Evolutionary conservation across 2,888 invertebrate genomes (phyloP), one percentile per base, ranked within the genome.

Genomic region (Dinocampus coccinellae): DNA sequence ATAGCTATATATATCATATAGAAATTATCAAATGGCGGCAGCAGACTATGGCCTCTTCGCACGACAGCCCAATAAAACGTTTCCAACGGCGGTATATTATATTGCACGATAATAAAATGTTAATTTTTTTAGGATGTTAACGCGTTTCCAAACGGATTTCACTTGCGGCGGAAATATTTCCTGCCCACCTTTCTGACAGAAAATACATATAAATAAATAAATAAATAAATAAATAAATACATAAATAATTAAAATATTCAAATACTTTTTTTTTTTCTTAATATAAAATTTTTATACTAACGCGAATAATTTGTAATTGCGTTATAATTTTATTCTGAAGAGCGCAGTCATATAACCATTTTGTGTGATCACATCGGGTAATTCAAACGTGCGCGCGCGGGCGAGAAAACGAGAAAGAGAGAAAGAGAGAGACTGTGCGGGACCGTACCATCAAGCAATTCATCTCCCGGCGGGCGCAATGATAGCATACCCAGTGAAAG

Each of bases 41-140:
- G 73, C 22, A 69, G 75, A 70, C 81, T 82, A 86, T 84, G 83
- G 84, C 84, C 82, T 80, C 83, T 85, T 84, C 80, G 78, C 87
- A 85, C 86, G 86, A 82, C 80, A 84, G 76, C 78, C 83, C 84
- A 82, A 85, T 85, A 86, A 85, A 85, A 82, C 82, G 84, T 81
- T 82, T 80, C 80, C 79, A 78, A 16, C 47, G 9, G 47, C 79
- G 77, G 53, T 52, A 76, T 80, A 79, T 81, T 80, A 75, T 82
- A 79, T 75, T 63, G 77, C 76, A 73, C 73, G 77, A 78, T 81
- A 80, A 82, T 84, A 85, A 86, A 86, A 84, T 84, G 85, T 82
- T 85, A 85, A 87, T 87, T 82, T 75, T 61, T 74, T 73, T 61
- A 67, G 71, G 77, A 81, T 80, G 79, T 80, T 75, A 77, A 81